These are phyloP conservation scores for Ursus arctos DNA, from an alignment of 2,113 vertebrate species.

Conservation along the genomic window DNA sequence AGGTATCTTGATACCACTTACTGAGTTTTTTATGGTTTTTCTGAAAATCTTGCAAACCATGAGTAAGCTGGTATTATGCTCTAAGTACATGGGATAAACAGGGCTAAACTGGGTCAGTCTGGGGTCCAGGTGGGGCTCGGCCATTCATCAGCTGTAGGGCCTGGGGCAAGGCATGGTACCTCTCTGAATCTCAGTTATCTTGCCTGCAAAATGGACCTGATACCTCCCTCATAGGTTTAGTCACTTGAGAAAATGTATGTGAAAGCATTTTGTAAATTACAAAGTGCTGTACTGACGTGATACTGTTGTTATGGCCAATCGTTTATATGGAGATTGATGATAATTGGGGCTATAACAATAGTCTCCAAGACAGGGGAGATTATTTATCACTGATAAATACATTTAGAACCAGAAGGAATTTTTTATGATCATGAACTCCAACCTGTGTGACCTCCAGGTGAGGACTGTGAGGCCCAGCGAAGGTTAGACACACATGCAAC, in stretches of 20 bases:
- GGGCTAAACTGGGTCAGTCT: background rate
- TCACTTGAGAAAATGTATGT: background rate
- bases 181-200: background rate
- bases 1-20: background rate
- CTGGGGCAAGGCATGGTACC: background rate
- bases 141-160: background rate
- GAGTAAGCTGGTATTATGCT: background rate
- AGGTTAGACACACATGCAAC: background rate
- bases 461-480: background rate
- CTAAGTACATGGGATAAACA: background rate
- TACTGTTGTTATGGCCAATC: background rate
- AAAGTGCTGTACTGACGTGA: background rate
- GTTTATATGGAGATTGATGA: background rate
- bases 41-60: background rate
- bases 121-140: background rate
- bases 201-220: conserved; percentile 16
- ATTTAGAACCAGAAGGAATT: background rate
- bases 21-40: background rate
- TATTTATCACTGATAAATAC: background rate
- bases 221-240: background rate
- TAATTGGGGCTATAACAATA: background rate
- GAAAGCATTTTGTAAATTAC: background rate
- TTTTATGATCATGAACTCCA: background rate
- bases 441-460: background rate
- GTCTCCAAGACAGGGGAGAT: background rate